A percentile compares a stretch with the other conserved stretches of the same genome.
Conservation (phyloP, 2,888 invertebrate species). For the Holacanthella duospinosa region DNA sequence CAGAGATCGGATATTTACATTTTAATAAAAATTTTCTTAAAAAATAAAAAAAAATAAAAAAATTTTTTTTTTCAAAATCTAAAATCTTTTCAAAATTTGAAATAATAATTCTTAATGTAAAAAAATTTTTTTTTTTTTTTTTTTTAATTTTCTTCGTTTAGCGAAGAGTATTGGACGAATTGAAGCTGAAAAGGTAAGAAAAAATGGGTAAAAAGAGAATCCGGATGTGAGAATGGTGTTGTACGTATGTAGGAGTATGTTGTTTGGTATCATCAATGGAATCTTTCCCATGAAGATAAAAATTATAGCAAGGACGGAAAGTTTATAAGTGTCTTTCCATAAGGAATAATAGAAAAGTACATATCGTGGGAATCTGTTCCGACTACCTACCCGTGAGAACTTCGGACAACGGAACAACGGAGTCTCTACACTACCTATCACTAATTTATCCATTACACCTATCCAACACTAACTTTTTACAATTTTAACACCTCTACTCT, state of each 20-base stretch:
- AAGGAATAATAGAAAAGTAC: background rate
- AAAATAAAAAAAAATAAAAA: too few species aligned
- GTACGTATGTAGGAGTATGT: too few species aligned
- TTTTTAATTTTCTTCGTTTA: too few species aligned
- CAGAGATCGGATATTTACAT: too few species aligned
- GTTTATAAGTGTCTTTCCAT: background rate
- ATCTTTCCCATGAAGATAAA: background rate
- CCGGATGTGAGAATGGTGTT: too few species aligned
- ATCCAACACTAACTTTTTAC: background rate
- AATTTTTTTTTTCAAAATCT: too few species aligned
- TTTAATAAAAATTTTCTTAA: too few species aligned
- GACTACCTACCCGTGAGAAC: conserved; percentile 8
- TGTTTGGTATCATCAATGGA: background rate
- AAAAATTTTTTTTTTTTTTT: background rate
- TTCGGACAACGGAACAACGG: background rate
- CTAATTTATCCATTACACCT: background rate
- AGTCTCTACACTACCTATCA: too few species aligned
- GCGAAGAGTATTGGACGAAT: too few species aligned
- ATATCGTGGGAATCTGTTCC: conserved; percentile 2
- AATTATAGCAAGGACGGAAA: background rate
- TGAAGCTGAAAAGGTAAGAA: background rate
- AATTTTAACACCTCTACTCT: background rate
- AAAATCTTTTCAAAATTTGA: too few species aligned
- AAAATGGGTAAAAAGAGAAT: background rate
- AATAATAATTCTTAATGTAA: too few species aligned